Evolutionary conservation across 2,888 invertebrate genomes (phyloP), one percentile per base, ranked within the genome.

Genomic region (Polia nebulosa): DNA sequence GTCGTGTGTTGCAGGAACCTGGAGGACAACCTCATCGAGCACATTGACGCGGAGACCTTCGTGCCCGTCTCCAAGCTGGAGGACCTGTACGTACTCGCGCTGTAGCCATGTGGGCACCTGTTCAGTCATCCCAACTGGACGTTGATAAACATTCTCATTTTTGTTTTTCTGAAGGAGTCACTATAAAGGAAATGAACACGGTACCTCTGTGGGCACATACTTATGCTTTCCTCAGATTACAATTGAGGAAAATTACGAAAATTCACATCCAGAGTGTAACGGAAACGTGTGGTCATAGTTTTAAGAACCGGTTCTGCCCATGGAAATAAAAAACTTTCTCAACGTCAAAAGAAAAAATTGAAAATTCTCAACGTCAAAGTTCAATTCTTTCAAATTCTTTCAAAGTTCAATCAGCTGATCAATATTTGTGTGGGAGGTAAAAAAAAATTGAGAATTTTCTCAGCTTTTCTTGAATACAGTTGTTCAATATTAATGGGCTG

Each of bases 11-110:
- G 63, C 96, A 99, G 99, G 80, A 98, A 99, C 92, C 94, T 99
- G 88, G 98, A 98, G 92, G 97, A 97, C 87, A 99, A 99, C 93
- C 96, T 96, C 84, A 98, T 99, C 80, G 96, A 97, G 64, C 96
- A 96, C 85, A 98, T 99, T 81, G 98, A 99, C 93, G 97, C 97
- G 72, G 97, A 98, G 82, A 97, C 99, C 7, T 99, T 99, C 93
- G 94, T 97, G 62, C 96, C 97, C 11, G 96, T 98, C 72, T 96
- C 96, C 41, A 97, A 97, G 80, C 96, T 99, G 47, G 97, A 98
- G 92, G 98, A 99, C 92, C 95, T 99, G 98, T 99, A 96, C 98
- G 98, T 97, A 70, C 20, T 20, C 22, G 29, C 44, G 4, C 15
- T 22, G 11, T 29, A 17, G 15, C 7, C n/a, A 20, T 52, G 41